Base-by-base conservation (phyloP, 2,797 vertebrate genomes). In the Trachops cirrhosus region DNA sequence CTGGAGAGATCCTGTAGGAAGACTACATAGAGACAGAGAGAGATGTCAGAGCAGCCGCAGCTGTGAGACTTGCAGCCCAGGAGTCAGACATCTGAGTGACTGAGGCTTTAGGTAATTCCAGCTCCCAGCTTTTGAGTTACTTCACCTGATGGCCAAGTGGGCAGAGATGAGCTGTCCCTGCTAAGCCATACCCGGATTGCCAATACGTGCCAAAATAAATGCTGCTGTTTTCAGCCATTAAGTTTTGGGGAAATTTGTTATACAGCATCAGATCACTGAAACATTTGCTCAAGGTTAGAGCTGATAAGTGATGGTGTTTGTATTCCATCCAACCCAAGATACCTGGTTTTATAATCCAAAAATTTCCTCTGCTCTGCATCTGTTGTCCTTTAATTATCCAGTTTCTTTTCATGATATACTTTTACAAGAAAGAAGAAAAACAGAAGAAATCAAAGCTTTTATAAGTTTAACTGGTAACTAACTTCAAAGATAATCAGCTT, bases 191-290 rank as follows among this genome's bases (percentile, higher is more conserved):
- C 73, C 64, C 37, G 73, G 29, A 86, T 34, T 19, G 12, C 29
- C 79, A 57, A 88, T 24, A 85, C 19, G 39, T 54, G n/a, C 79
- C 83, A 94, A 96, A 97, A 93, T 85, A 89, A 92, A 92, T 44
- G 16, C 29, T 85, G 78, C 48, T 70, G 26, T 95, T 70, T 87
- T 73, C 78, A 91, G 46, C 32, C 62, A 39, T 52, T 75, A 64
- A 41, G 6, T 64, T 91, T 79, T 4, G 41, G 19, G 32, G 21
- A 91, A 32, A 48, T 94, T 52, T 79, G 26, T 87, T 80, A 74
- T 11, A 29, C 6, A 59, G 68, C 32, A 80, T 48, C 87, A 79
- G n/a, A 67, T 80, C 85, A 70, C 29, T 80, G 57, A 91, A 84
- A 91, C 26, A 83, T 46, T 32, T 88, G 75, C 80, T 83, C 64